Base-by-base conservation (phyloP, 37 sponge, comb jelly and placozoan genomes). In the Lycopodina hypogea region DNA sequence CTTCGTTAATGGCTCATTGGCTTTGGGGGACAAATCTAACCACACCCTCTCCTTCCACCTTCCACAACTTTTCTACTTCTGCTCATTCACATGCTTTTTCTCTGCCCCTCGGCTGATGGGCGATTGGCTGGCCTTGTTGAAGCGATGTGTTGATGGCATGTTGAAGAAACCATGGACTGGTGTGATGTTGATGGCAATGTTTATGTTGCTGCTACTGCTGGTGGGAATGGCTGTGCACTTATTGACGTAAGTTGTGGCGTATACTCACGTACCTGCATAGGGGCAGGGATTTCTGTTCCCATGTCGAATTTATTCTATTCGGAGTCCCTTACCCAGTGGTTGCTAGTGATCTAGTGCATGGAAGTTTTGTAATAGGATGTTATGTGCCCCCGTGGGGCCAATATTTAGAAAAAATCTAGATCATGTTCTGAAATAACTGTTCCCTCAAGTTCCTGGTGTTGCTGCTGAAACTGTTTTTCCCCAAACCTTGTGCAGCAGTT, bases 51-150 rank as follows among this genome's bases (percentile, higher is more conserved):
- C 69, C 21, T 74, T 93, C 8, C 93, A 96, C 52, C 35, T 93
- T 17, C 91, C 94, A 22, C 97, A 96, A 75, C 21, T 96, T 19
- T 88, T 86, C 68, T 96, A 96, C 58, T 93, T 90, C 77, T 34
- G 78, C 56, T 42, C 48, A 22, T 78, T 93, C 52, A 19, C 82
- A 4, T 73, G 71, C 37, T 42, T 75, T 39, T 92, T 92, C 69
- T 63, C 93, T 51, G 30, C 53, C 23, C 66, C 82, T 17, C 86
- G 77, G 19, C 68, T 95, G 52, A 34, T 94, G 9, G 9, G 48
- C 48, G 48, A 45, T 45, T 45, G 48, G 48, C 24, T 56, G 24
- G 72, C 40, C 21, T 26, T 72, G 53, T 40, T 60, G 39, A 19
- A 67, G 48, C 0, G 36, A 34, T 42, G n/a, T 3, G 42, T 15